phyloP scores from a whole-genome alignment of 2,888 invertebrate species.

The Cryptus armator region DNA sequence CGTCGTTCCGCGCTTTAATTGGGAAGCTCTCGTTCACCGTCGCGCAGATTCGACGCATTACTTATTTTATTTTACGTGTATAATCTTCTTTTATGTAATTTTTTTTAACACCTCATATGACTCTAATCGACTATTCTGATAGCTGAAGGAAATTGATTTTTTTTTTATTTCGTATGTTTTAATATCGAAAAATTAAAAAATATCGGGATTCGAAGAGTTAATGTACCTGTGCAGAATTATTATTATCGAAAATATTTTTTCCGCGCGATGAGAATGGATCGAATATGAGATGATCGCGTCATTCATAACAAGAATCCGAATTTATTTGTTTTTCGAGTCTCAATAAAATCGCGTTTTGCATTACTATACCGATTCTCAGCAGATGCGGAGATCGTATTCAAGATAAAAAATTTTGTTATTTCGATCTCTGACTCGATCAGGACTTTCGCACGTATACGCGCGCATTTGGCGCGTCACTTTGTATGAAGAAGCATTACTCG shows the following conservation, averaged over 20 bases:
- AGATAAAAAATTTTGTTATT: background rate
- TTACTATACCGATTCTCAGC: too few species aligned
- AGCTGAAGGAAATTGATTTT: too few species aligned
- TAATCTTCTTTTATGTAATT: slow-evolving; percentile 12
- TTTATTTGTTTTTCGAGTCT: too few species aligned
- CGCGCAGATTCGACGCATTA: slow-evolving; percentile 82
- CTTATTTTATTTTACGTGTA: background rate
- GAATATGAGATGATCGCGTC: too few species aligned
- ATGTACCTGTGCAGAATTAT: too few species aligned
- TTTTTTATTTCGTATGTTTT: too few species aligned
- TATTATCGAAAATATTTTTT: too few species aligned
- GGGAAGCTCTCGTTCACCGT: slow-evolving; percentile 76
- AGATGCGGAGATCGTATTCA: background rate
- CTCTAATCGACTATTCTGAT: background rate
- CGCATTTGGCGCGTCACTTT: background rate
- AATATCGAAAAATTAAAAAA: too few species aligned
- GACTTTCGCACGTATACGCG: background rate
- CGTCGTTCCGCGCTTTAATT: slow-evolving; percentile 82
- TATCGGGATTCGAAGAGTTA: too few species aligned
- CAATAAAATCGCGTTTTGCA: too few species aligned
- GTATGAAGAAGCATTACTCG: slow-evolving; percentile 40
- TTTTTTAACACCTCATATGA: background rate
- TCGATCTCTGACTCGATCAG: background rate
- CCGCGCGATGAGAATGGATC: too few species aligned
- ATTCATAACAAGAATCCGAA: too few species aligned